Base-by-base conservation (phyloP, 2,113 vertebrate species). In the Theristicus caerulescens region DNA sequence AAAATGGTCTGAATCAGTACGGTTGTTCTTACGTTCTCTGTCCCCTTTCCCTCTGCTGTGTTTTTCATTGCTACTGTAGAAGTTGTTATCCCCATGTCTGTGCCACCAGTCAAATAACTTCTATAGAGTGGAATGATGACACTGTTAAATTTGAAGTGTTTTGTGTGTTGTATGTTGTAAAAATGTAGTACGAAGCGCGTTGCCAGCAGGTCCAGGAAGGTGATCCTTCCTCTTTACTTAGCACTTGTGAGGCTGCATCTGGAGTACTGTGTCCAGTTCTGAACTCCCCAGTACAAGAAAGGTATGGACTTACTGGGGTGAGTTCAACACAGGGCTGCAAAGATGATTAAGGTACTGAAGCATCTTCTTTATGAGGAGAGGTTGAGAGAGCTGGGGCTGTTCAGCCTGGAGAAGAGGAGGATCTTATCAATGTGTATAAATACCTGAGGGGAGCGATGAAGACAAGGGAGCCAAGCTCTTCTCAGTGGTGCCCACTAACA, bases 291-390 rank as follows among this genome's bases (percentile, higher is more conserved):
- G 59, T 42, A 57, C 7, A 25, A 16, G 65, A 73, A 49, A 72
- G 10, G 6, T 8, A 22, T 0, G 16, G 22, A 54, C 13, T 84
- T 84, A 14, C 24, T 20, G 18, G 22, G 14, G 2, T 0, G 0
- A 69, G 58, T 62, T 21, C n/a, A 64, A 10, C 8, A 18, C 8
- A 34, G 36, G 64, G 27, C 58, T 80, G 55, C 32, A 42, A 77
- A 90, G 32, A 24, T 64, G 29, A 42, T 69, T 44, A 61, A 72
- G 46, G 19, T 20, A 54, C 34, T 61, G 51, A 36, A 82, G 9
- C 18, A n/a, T 58, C 29, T 88, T 62, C 52, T 52, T 4, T 14
- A 5, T 38, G 46, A 55, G 52, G 22, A 78, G 82, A 66, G 20
- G 34, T 52, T 87, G 51, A 74, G 55, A 57, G 19, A 36, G 25